Base-by-base conservation (phyloP, 1,140 invertebrate genomes). In the Rhagoletis zephyria region DNA sequence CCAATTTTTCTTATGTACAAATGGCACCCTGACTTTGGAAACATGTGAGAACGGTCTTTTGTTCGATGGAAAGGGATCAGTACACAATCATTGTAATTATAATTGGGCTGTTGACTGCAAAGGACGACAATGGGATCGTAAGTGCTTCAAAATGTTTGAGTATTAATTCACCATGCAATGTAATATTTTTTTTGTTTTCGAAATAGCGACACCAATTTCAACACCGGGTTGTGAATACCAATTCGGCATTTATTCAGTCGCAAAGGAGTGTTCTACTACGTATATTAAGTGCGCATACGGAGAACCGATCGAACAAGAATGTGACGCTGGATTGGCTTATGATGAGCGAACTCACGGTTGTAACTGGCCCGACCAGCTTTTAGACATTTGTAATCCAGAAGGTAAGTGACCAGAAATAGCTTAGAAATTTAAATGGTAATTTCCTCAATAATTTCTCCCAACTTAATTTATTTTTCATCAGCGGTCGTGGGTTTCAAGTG, bases 71-170 rank as follows among this genome's bases (percentile, higher is more conserved):
- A 97, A 97, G 90, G 97, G 97, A 2, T 95, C 95, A 3, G 96
- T 97, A 0, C 96, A 98, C 94, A 96, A 98, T 91, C 97, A 98
- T 94, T 98, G 98, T 94, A 98, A 97, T 93, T 98, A 98, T 94
- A 94, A 97, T 93, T 98, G 97, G 97, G 97, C 96, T 42, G 97
- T 97, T 1, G 94, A 98, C 88, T 98, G 97, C 91, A 97, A 96
- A n/a, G 93, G 95, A n/a, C 95, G 97, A 87, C 96, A 96, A 90
- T 95, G 95, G 91, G 96, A 97, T 90, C 93, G 97, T 97, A 94
- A 95, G 95, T 95, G 5, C 42, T 67, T 67, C 10, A n/a, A 67
- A 12, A 63, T 65, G 30, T 30, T 30, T 30, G 30, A 30, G 30
- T 30, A 30, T 30, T 30, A 30, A 30, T 30, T 30, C 30, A 30